Evolutionary conservation across 2,113 vertebrate genomes (phyloP), one percentile per base, ranked within the genome.

Genomic region (Typhlomys cinereus): DNA sequence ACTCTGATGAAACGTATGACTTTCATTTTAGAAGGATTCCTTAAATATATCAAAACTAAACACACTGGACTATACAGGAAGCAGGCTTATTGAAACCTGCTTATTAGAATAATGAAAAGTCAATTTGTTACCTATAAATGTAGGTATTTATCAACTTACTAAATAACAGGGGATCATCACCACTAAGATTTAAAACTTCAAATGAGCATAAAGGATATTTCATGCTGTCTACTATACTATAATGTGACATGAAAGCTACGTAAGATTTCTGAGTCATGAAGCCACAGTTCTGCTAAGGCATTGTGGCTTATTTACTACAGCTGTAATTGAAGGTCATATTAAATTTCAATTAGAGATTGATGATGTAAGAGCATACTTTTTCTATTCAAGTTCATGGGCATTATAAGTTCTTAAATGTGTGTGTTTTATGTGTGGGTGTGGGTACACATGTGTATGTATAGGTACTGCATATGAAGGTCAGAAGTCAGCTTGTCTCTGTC

Each of bases 101-200:
- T 86, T 50, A 80, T 57, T 34, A 89, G n/a, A 89, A n/a, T n/a
- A n/a, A n/a, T n/a, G n/a, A n/a, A n/a, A n/a, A n/a, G n/a, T n/a
- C n/a, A n/a, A n/a, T n/a, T n/a, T n/a, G n/a, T n/a, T n/a, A n/a
- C n/a, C n/a, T 59, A 59, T 59, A 59, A 59, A 59, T 59, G 13
- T 25, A 59, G 25, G 25, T 79, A 31, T 93, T 70, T 73, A 86
- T 93, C 83, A 73, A 74, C 14, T 94, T 92, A 89, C 31, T 90
- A 92, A 71, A 67, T 13, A 80, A 29, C 29, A 80, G 54, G n/a
- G 50, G 83, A n/a, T n/a, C n/a, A n/a, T n/a, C n/a, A n/a, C 9
- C 11, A 67, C 15, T 29, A n/a, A 74, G 34, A 91, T 64, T 95
- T 92, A 70, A 79, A 83, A 86, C n/a, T 83, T 62, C 50, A 80